Percentiles rank a stretch among this genome's conserved stretches.
Conservation (phyloP, 2,888 invertebrate genomes). For the Physocephala rufipes region DNA sequence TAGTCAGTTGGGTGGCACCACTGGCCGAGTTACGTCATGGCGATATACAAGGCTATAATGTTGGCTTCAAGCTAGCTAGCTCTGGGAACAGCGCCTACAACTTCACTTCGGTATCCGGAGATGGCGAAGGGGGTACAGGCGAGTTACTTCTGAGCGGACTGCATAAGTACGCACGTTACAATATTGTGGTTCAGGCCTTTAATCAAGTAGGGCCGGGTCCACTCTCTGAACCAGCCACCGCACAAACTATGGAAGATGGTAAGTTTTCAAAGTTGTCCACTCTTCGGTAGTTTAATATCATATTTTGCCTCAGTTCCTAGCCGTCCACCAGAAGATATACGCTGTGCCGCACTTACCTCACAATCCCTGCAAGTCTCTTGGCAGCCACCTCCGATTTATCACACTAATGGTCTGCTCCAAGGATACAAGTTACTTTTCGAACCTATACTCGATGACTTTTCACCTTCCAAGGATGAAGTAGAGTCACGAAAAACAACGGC, state of each 20-base stretch:
- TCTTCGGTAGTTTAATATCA: not conserved
- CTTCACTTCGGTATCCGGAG: conserved; percentile 75
- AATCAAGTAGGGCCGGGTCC: conserved; percentile 80
- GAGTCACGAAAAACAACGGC: conserved; percentile 75
- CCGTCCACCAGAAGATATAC: conserved; percentile 79
- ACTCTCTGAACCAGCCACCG: conserved; percentile 73
- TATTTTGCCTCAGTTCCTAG: conserved; percentile 72
- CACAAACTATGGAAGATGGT: conserved; percentile 81
- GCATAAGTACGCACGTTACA: conserved; percentile 74
- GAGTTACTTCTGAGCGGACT: conserved; percentile 73
- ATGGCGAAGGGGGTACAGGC: conserved; percentile 75
- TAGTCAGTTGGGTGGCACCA: conserved; percentile 80
- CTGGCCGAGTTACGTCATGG: conserved; percentile 76
- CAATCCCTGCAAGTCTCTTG: conserved; percentile 82
- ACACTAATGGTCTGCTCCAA: conserved; percentile 79
- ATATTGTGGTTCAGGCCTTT: conserved; percentile 77
- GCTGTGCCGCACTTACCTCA: conserved; percentile 78
- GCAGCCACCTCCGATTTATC: conserved; percentile 79
- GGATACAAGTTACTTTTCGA: conserved; percentile 79
- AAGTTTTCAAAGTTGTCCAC: too few relatives aligned
- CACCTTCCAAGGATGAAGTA: conserved; percentile 68
- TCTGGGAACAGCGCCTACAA: conserved; percentile 70
- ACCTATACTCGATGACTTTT: conserved; percentile 71
- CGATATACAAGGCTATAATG: conserved; percentile 79
- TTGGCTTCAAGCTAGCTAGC: conserved; percentile 68